phyloP scores from a whole-genome alignment of 2,888 invertebrate species.

The Agrochola lota region DNA sequence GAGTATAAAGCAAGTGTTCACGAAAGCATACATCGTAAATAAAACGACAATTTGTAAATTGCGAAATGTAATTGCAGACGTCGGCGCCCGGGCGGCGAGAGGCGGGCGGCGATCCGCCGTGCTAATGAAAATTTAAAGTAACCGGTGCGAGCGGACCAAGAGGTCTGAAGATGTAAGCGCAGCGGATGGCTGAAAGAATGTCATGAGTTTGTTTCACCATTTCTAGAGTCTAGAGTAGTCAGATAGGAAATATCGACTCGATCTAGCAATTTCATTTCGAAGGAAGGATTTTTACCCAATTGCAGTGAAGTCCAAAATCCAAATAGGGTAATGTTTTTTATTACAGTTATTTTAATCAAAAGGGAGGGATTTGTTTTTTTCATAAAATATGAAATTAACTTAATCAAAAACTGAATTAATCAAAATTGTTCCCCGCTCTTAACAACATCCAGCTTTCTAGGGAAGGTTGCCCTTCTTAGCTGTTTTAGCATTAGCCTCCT shows the following conservation, averaged over 20 bases:
- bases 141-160: slow-evolving; percentile 75
- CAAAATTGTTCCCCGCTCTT: not conserved
- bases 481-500: no score
- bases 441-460: not conserved
- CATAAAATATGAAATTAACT: not conserved
- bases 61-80: slow-evolving; percentile 85
- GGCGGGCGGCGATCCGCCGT: slow-evolving; percentile 63
- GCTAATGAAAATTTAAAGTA: slow-evolving; percentile 89
- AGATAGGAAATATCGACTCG: not conserved
- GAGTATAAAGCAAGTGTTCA: slow-evolving; percentile 60
- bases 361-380: not conserved
- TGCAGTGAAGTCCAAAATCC: not conserved
- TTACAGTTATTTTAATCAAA: not conserved
- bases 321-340: not conserved
- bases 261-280: not conserved
- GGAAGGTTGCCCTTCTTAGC: not conserved
- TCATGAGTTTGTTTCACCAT: not conserved
- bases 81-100: slow-evolving; percentile 54
- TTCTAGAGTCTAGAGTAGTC: no score
- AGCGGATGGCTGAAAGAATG: slow-evolving; percentile 28
- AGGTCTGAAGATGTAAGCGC: slow-evolving; percentile 61
- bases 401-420: not conserved
- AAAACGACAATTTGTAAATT: slow-evolving; percentile 86
- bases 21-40: slow-evolving; percentile 76
- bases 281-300: no score